Conservation (phyloP, 2,888 invertebrate genomes). For the Agrotis ipsilon region DNA sequence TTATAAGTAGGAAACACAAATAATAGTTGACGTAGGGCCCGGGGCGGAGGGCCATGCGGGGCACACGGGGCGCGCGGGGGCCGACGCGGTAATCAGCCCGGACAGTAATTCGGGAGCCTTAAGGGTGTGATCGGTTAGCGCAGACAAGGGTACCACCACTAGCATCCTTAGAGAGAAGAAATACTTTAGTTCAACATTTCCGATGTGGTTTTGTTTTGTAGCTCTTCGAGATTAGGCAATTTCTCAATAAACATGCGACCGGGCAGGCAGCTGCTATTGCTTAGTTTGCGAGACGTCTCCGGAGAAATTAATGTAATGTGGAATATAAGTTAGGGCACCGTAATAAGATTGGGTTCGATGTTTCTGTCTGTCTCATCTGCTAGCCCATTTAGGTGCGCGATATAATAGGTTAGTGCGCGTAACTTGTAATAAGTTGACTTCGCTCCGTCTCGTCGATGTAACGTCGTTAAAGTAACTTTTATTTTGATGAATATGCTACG, state of each 20-base stretch:
- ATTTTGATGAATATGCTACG: constrained; percentile 43
- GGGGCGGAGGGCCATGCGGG: constrained; percentile 73
- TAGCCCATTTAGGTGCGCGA: constrained; percentile 77
- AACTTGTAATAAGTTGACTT: constrained; percentile 66
- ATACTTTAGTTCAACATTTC: constrained; percentile 90
- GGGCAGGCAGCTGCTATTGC: constrained; percentile 85
- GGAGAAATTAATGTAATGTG: constrained; percentile 89
- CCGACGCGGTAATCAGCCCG: constrained; percentile 87
- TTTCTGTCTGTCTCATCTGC: constrained; percentile 81
- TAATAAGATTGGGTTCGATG: constrained; percentile 85
- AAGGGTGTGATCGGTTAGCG: constrained; percentile 90
- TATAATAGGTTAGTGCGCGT: constrained; percentile 70
- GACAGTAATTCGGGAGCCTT: constrained; percentile 90
- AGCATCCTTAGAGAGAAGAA: constrained; percentile 89
- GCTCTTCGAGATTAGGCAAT: constrained; percentile 90
- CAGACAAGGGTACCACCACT: constrained; percentile 89
- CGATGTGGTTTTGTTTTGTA: constrained; percentile 90
- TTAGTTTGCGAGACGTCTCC: constrained; percentile 88
- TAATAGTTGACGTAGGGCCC: constrained; percentile 87
- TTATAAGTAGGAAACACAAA: constrained; percentile 90
- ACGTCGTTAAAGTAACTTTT: constrained; percentile 55
- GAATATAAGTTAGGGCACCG: constrained; percentile 84
- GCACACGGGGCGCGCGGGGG: constrained; percentile 68
- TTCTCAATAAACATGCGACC: constrained; percentile 89
- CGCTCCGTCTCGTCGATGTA: constrained; percentile 44